phyloP scores from a whole-genome alignment of 2,113 vertebrate genomes.

The Protomyctophum bolini region DNA sequence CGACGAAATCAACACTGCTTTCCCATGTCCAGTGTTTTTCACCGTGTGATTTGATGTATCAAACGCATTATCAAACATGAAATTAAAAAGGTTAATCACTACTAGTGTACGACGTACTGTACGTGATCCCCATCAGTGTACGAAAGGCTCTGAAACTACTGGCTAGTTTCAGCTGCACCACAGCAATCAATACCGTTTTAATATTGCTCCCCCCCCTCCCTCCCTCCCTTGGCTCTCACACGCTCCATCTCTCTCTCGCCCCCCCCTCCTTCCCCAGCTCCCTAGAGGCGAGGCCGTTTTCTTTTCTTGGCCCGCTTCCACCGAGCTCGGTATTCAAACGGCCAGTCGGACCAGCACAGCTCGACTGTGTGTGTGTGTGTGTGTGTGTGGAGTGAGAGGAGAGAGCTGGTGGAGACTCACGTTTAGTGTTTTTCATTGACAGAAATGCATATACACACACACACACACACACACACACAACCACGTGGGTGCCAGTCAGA shows the following conservation, averaged over 20 bases:
- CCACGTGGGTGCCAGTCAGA: not conserved
- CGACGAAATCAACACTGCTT: too few species aligned
- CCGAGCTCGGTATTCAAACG: constrained; percentile 46
- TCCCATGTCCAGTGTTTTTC: too few species aligned
- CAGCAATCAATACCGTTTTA: constrained; percentile 31
- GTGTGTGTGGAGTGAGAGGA: too few species aligned
- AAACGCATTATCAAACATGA: too few species aligned
- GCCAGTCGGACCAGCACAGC: constrained; percentile 16
- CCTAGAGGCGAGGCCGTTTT: constrained; percentile 6
- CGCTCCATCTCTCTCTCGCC: not conserved
- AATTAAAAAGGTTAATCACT: too few species aligned
- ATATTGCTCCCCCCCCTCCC: constrained; percentile 28
- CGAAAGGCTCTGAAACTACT: not conserved
- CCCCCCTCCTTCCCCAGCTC: constrained; percentile 4
- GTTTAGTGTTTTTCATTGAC: too few species aligned
- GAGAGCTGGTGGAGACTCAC: not conserved
- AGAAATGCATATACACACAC: not conserved
- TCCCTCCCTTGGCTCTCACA: not conserved
- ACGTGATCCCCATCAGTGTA: not conserved
- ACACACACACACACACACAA: not conserved
- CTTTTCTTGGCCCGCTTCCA: constrained; percentile 62
- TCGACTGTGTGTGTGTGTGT: not conserved
- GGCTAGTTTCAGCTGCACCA: constrained; percentile 15
- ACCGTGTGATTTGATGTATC: too few species aligned
- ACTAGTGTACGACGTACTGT: not conserved